phyloP scores from a whole-genome alignment of 2,888 invertebrate species.

The Agonopterix subpropinquella region DNA sequence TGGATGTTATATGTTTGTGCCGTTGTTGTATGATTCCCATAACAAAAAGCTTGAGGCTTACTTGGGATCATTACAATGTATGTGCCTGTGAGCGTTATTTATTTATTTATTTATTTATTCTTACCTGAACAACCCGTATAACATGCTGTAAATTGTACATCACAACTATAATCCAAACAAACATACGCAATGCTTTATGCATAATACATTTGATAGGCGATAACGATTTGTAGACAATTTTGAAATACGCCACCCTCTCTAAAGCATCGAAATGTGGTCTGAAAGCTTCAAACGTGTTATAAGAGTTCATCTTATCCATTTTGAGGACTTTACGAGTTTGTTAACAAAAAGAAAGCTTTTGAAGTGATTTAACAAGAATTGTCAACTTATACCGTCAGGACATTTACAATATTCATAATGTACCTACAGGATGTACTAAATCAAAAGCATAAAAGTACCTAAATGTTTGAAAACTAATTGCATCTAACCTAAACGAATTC shows the following conservation, averaged over 20 bases:
- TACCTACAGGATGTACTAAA: neutral
- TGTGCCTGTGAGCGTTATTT: too few relatives aligned
- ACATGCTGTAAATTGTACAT: slow-evolving; percentile 53
- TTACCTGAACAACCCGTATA: slow-evolving; percentile 44
- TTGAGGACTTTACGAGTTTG: neutral
- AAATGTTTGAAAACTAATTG: too few relatives aligned
- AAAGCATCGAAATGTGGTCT: slow-evolving; percentile 49
- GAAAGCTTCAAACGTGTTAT: slow-evolving; percentile 31
- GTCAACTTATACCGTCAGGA: neutral
- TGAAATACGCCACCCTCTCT: slow-evolving; percentile 46
- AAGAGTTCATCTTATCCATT: neutral
- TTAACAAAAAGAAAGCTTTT: neutral
- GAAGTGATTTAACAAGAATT: neutral
- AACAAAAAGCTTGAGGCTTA: too few relatives aligned
- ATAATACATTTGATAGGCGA: slow-evolving; percentile 22
- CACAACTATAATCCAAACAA: slow-evolving; percentile 33
- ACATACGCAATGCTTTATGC: slow-evolving; percentile 31
- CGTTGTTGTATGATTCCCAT: too few relatives aligned
- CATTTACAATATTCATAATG: neutral
- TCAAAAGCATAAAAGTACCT: too few relatives aligned
- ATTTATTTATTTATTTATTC: slow-evolving; percentile 8
- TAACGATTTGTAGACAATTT: slow-evolving; percentile 31
- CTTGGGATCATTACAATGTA: too few relatives aligned
- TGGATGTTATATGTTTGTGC: too few relatives aligned
- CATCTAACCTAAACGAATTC: too few relatives aligned